phyloP scores from a whole-genome alignment of 1,140 invertebrate species.

The Uloborus diversus region DNA sequence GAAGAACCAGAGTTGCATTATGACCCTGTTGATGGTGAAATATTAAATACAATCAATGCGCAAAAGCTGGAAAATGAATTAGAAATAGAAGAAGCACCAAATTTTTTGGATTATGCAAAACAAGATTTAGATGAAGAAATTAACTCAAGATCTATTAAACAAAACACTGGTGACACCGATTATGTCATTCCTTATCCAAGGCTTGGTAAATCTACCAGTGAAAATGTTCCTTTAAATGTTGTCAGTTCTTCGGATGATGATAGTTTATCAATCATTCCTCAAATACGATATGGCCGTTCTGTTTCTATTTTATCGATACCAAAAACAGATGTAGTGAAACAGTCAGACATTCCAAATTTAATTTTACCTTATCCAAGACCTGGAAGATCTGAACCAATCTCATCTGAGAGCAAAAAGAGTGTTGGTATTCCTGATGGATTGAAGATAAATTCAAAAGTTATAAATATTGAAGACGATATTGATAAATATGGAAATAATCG shows the following conservation, averaged over 20 bases:
- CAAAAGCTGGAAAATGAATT: background rate
- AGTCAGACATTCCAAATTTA: background rate
- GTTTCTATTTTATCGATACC: no score
- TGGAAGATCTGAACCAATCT: background rate
- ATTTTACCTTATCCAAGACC: slow-evolving; percentile 23
- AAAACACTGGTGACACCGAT: background rate
- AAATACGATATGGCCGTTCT: slow-evolving; percentile 27
- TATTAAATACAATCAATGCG: background rate
- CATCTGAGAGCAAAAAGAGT: background rate
- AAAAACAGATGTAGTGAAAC: background rate
- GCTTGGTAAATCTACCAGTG: background rate
- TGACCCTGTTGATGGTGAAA: background rate
- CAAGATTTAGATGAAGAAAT: background rate
- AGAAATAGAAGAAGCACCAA: background rate
- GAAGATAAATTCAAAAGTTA: background rate
- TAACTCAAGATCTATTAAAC: background rate
- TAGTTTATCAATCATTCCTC: slow-evolving; percentile 22
- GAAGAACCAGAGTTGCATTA: background rate
- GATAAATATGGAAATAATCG: background rate
- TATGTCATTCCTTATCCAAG: slow-evolving; percentile 21
- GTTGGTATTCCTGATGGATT: no score
- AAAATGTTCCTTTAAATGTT: no score
- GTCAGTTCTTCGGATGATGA: no score
- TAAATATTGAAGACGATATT: background rate
- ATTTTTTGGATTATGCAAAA: background rate